Percentiles rank a stretch among this genome's conserved stretches.
Evolutionary conservation across 2,113 vertebrate genomes (phyloP).

Genomic region (Gila orcuttii): DNA sequence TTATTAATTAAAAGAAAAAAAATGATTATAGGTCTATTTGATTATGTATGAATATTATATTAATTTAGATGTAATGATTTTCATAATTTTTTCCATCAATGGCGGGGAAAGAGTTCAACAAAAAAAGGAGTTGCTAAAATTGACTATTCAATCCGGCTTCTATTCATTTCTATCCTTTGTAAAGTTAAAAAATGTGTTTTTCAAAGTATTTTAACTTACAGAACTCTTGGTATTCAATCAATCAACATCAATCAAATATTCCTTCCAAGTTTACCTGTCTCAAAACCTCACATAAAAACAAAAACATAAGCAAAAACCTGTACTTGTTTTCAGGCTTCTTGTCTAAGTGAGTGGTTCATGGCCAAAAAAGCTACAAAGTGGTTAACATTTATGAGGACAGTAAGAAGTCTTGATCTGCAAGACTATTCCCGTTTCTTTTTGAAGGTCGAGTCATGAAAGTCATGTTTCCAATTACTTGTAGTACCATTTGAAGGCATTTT

Average conservation of each 20-base stretch:
- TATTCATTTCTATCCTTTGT: too few species aligned
- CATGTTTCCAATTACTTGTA: background rate
- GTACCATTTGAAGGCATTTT: background rate
- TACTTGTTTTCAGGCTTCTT: background rate
- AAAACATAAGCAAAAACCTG: background rate
- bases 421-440: background rate
- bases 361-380: background rate
- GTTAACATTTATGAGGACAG: background rate
- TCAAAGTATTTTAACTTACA: background rate
- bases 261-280: background rate
- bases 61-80: too few species aligned
- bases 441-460: background rate
- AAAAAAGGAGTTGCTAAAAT: too few species aligned
- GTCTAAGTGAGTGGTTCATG: background rate
- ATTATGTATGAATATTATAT: too few species aligned
- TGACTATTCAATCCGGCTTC: too few species aligned
- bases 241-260: background rate
- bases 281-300: background rate
- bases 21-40: too few species aligned
- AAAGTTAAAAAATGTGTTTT: too few species aligned
- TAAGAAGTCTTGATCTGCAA: background rate
- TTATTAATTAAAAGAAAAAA: too few species aligned
- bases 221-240: background rate
- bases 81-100: too few species aligned
- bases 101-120: too few species aligned